Conservation (phyloP, 1,140 invertebrate species). For the Drosophila rhopaloa region DNA sequence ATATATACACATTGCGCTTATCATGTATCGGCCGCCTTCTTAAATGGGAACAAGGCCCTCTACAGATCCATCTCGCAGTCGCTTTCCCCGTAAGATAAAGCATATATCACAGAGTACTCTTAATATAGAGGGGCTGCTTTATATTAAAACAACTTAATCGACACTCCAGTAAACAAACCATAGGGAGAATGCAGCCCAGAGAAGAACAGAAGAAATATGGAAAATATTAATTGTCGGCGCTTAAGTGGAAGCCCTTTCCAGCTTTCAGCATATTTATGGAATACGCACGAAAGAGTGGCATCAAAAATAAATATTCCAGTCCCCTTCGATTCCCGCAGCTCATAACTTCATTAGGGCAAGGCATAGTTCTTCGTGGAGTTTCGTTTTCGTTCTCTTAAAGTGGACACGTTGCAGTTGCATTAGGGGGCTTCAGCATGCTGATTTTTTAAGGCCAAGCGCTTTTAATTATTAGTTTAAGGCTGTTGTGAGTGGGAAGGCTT, state of each 20-base stretch:
- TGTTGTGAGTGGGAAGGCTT: constrained; percentile 45
- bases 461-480: constrained; percentile 28
- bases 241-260: constrained; percentile 52
- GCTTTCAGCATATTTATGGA: constrained; percentile 55
- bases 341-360: constrained; percentile 67
- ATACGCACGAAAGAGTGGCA: constrained; percentile 22
- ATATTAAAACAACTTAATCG: constrained; percentile 75
- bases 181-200: constrained; percentile 7
- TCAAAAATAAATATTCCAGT: constrained; percentile 45
- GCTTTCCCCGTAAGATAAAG: constrained; percentile 21
- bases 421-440: constrained; percentile 1
- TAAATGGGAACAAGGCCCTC: constrained; percentile 38
- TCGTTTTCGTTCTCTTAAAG: constrained; percentile 14
- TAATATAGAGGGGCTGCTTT: constrained; percentile 11
- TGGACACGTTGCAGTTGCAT: constrained; percentile 37
- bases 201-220: constrained; percentile 36
- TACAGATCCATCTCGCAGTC: constrained; percentile 17
- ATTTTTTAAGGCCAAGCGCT: constrained; percentile 37
- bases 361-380: constrained; percentile 45
- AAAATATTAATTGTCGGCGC: constrained; percentile 66
- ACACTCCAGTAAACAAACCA: constrained; percentile 47
- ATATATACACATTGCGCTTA: constrained; percentile 3
- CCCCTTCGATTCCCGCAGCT: constrained; percentile 5
- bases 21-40: constrained; percentile 4
- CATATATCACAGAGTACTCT: constrained; percentile 22